Evolutionary conservation across 2,113 vertebrate genomes (phyloP).

Genomic region (Barnardius zonarius): DNA sequence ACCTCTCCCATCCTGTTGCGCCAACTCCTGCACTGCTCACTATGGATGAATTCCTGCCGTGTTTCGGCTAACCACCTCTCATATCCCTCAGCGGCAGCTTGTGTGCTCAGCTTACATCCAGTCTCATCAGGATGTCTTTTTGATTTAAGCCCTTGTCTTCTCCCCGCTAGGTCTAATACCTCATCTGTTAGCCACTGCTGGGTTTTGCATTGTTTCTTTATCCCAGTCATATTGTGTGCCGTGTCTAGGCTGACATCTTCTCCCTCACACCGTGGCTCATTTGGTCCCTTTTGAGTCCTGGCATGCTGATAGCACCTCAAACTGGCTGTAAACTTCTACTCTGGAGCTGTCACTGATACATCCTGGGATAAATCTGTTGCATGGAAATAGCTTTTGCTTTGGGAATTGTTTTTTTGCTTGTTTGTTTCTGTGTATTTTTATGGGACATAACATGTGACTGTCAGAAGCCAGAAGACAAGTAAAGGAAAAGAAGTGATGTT

Average conservation of each 20-base stretch:
- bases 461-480: background rate
- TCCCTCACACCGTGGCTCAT: constrained; percentile 64
- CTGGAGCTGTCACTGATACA: constrained; percentile 20
- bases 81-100: background rate
- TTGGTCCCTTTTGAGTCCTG: constrained; percentile 58
- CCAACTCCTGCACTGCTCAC: background rate
- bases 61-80: background rate
- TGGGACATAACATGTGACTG: background rate
- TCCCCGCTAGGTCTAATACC: constrained; percentile 43
- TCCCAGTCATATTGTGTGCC: background rate
- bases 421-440: constrained; percentile 6
- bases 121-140: constrained; percentile 68
- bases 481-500: background rate
- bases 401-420: background rate
- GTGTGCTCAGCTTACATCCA: constrained; percentile 54
- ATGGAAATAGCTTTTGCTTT: background rate
- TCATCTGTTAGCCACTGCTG: constrained; percentile 56
- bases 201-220: constrained; percentile 36
- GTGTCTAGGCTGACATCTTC: constrained; percentile 51
- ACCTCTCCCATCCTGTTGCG: background rate
- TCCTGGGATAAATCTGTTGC: background rate
- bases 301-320: constrained; percentile 51
- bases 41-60: background rate
- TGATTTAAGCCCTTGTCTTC: constrained; percentile 69
- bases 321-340: constrained; percentile 46